Conservation (phyloP, 30 jellyfish, hydroid and myxozoan species). For the Chironex yamaguchii region DNA sequence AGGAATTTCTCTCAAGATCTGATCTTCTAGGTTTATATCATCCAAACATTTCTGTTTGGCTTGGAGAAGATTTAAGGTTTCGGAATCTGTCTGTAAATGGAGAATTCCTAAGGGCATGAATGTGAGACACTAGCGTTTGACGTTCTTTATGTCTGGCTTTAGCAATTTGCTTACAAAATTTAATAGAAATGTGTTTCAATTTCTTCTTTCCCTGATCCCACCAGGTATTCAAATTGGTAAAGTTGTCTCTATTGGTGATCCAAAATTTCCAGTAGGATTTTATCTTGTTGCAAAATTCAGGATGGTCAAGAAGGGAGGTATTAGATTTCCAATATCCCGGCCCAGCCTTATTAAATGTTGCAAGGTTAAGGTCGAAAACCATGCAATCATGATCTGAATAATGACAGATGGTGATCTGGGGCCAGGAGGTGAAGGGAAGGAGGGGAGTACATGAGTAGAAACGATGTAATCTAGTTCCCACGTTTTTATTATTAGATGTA, state of each 20-base stretch:
- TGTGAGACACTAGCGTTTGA: neutral
- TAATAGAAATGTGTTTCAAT: neutral
- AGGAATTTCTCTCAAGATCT: neutral
- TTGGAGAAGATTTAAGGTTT: neutral
- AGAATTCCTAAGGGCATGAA: neutral
- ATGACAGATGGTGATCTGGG: conserved; percentile 5
- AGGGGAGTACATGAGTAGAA: neutral
- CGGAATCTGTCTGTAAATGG: neutral
- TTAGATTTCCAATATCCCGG: conserved; percentile 22
- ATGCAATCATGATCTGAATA: conserved; percentile 42
- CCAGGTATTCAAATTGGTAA: neutral
- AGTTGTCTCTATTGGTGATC: neutral
- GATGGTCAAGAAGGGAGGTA: neutral
- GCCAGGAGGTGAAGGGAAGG: neutral
- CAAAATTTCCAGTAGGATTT: neutral
- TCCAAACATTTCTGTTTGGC: too few species aligned
- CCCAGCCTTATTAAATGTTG: neutral
- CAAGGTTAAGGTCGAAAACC: neutral
- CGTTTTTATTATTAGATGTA: conserved; percentile 11
- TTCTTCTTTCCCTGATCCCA: conserved; percentile 33
- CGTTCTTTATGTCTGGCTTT: neutral
- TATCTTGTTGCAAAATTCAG: neutral
- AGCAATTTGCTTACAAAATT: neutral
- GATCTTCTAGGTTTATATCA: neutral
- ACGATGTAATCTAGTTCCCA: neutral